Evolutionary conservation across 2,797 vertebrate genomes (phyloP), one percentile per base, ranked within the genome.

Genomic region (Semaprochilodus insignis): DNA sequence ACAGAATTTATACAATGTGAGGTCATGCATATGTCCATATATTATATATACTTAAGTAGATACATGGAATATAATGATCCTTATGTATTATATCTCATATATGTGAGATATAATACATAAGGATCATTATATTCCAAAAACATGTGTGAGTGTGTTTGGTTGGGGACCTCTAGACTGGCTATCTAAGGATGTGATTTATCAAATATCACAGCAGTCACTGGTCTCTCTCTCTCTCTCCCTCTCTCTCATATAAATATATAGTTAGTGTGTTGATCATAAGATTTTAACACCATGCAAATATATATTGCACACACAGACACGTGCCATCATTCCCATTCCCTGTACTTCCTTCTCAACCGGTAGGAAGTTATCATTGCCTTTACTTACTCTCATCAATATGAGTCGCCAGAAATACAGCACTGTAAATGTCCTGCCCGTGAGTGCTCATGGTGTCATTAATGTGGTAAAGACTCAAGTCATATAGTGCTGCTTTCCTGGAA

Each of bases 111-210:
- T n/a, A n/a, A n/a, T n/a, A n/a, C n/a, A n/a, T n/a, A n/a, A n/a
- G n/a, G n/a, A n/a, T n/a, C n/a, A n/a, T n/a, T n/a, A n/a, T n/a
- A n/a, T n/a, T n/a, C n/a, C n/a, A n/a, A 48, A 13, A 48, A 13
- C 25, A 40, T 62, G 74, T 40, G 27, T 17, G 15, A 59, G 67
- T n/a, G 40, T 44, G 59, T 59, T n/a, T 34, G n/a, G n/a, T n/a
- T n/a, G 48, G 14, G 51, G n/a, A 0, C 6, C 34, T 25, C 27
- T 17, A 77, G 40, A 54, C 23, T 62, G 54, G 8, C 21, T 80
- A 70, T 75, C 63, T 80, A 23, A 83, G 82, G 63, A 83, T 83
- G 72, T 67, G 59, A 74, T 78, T 80, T 80, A 83, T 75, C 77
- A 83, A 79, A 74, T 60, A 76, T 83, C 65, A 75, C 54, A 25